phyloP scores from a whole-genome alignment of 2,888 invertebrate genomes.

The Venusia cambrica region DNA sequence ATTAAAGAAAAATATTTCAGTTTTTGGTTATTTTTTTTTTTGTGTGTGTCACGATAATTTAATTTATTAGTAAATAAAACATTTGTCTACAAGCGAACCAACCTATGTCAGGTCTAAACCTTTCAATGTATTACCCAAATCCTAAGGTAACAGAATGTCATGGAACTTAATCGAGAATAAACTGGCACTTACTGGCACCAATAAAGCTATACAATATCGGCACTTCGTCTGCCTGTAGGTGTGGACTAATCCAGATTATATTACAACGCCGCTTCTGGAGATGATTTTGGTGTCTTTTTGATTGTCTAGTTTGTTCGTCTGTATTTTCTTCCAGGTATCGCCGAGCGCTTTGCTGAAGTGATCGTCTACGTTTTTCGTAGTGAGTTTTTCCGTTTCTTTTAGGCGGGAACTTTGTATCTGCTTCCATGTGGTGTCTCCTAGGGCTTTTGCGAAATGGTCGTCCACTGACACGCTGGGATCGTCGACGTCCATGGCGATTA shows the following conservation, averaged over 20 bases:
- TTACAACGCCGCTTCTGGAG: slow-evolving; percentile 74
- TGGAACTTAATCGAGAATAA: slow-evolving; percentile 46
- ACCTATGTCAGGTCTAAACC: too few relatives aligned
- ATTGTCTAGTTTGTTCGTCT: slow-evolving; percentile 76
- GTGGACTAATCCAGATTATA: too few relatives aligned
- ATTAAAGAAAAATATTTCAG: too few relatives aligned
- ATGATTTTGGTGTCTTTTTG: slow-evolving; percentile 73
- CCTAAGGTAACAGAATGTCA: slow-evolving; percentile 73
- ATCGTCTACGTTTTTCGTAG: slow-evolving; percentile 87
- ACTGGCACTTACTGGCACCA: slow-evolving; percentile 38
- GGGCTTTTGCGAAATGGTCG: slow-evolving; percentile 95
- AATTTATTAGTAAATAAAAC: too few relatives aligned
- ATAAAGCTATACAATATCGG: too few relatives aligned
- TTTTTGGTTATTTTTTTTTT: too few relatives aligned
- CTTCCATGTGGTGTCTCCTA: slow-evolving; percentile 92
- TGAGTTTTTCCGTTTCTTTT: slow-evolving; percentile 69
- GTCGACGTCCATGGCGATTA: slow-evolving; percentile 81
- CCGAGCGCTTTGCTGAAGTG: slow-evolving; percentile 95
- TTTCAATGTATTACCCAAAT: slow-evolving; percentile 54
- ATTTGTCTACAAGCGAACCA: too few relatives aligned
- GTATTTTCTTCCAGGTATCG: slow-evolving; percentile 90
- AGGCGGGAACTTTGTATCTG: slow-evolving; percentile 84
- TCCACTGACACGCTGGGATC: slow-evolving; percentile 86
- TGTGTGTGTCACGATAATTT: too few relatives aligned
- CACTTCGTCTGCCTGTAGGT: too few relatives aligned